Base-by-base conservation (phyloP, 2,888 invertebrate genomes). In the Junonia oenone region DNA sequence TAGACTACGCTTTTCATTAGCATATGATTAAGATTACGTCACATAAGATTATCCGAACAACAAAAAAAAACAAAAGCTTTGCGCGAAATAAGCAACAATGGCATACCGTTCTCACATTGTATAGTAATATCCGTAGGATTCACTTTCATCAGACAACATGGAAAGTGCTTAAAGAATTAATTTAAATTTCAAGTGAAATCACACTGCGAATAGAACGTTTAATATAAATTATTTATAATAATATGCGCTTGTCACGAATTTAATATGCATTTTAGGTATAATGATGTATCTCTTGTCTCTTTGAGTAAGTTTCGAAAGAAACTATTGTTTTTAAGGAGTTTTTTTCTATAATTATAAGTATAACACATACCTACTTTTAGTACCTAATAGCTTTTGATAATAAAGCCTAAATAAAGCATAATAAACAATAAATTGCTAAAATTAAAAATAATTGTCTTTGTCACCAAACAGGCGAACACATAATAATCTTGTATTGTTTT, bases 101-200 rank as follows among this genome's bases (percentile, higher is more conserved):
- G 17, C 26, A 37, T 37, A 52, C 8, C 27, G 17, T 46, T 52
- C 52, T 52, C 46, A 52, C 46, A 52, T 52, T 37, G 45, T 19
- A 14, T 37, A 5, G 38, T 45, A 17, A 37, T 37, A 55, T 55
- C 51, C 40, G 53, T 50, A 51, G 46, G 46, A 58, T 58, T 58
- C 38, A 58, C 58, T 58, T 58, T 58, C 58, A 48, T 55, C 38
- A 8, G 55, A 38, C 17, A 49, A 38, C 45, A 38, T 48, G 55
- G 49, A 55, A 55, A 55, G 51, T 45, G 55, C 55, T 55, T 22
- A 19, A 52, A 52, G 19, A 46, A 52, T 46, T 46, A 46, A 38
- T 22, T 31, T 29, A 22, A 38, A 38, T 46, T 46, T 46, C 6
- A 52, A 52, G 38, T 37, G 52, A 52, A 38, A 38, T 26, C 43